These are phyloP conservation scores for Suillia variegata DNA, from an alignment of 2,888 invertebrate species.

Conservation along the genomic window DNA sequence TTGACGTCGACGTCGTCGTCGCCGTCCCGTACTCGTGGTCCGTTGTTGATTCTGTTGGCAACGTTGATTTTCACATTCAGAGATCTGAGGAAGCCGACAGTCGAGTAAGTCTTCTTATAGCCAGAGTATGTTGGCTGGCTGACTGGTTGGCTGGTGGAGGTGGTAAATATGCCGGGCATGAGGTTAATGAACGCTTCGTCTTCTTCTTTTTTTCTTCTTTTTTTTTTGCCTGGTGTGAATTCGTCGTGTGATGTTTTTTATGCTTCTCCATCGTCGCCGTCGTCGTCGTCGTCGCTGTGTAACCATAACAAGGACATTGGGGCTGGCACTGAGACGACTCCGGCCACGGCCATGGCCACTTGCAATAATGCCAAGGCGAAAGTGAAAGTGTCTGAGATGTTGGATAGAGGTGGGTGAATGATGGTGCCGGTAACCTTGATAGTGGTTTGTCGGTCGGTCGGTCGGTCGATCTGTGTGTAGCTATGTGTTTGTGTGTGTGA, in stretches of 20 bases:
- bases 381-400: conserved; percentile 30
- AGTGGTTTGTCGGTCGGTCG: too few species aligned
- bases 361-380: conserved; percentile 31
- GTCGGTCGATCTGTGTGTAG: neutral
- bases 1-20: conserved; percentile 1
- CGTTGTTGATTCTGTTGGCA: conserved; percentile 7
- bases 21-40: conserved; percentile 3
- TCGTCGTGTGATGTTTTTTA: conserved; percentile 19
- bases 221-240: conserved; percentile 22
- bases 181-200: conserved; percentile 22
- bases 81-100: conserved; percentile 13
- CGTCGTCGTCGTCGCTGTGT: too few species aligned
- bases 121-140: conserved; percentile 4
- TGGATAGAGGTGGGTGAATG: conserved; percentile 10
- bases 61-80: conserved; percentile 12
- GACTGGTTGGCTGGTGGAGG: conserved; percentile 12
- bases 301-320: conserved; percentile 27
- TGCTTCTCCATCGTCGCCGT: too few species aligned
- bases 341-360: conserved; percentile 22
- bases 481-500: neutral
- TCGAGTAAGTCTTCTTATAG: conserved; percentile 20
- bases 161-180: conserved; percentile 4
- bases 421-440: neutral
- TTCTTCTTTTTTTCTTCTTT: too few species aligned
- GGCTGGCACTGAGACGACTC: neutral